These are phyloP conservation scores for Lypha dubia DNA, from an alignment of 2,888 invertebrate genomes.

Conservation along the genomic window DNA sequence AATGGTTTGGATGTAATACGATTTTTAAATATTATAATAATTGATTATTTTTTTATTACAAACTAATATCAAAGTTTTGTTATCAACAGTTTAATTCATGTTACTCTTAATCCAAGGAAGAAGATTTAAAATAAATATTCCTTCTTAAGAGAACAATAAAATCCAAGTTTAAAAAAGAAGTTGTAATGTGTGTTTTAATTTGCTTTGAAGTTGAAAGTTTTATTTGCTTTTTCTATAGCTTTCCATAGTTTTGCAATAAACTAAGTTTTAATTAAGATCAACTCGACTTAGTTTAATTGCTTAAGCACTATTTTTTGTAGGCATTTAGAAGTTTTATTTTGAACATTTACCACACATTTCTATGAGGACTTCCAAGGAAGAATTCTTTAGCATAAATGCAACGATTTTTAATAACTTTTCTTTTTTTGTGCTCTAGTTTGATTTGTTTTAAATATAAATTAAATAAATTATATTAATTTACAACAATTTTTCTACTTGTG, in stretches of 20 bases:
- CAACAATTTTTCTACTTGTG: conserved; percentile 64
- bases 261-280: conserved; percentile 48
- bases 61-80: conserved; percentile 82
- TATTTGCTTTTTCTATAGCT: conserved; percentile 63
- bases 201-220: conserved; percentile 17
- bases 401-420: background rate
- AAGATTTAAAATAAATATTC: background rate
- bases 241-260: conserved; percentile 32
- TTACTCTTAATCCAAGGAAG: conserved; percentile 8
- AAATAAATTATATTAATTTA: conserved; percentile 57
- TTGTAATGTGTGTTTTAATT: conserved; percentile 44
- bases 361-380: background rate
- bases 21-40: conserved; percentile 34
- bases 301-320: conserved; percentile 56
- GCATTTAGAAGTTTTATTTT: conserved; percentile 40
- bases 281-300: conserved; percentile 38
- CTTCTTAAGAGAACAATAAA: conserved; percentile 50
- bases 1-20: conserved; percentile 21
- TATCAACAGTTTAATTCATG: conserved; percentile 82
- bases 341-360: conserved; percentile 37
- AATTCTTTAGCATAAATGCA: conserved; percentile 28
- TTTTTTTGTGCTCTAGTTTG: conserved; percentile 32
- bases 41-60: conserved; percentile 73
- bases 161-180: conserved; percentile 60
- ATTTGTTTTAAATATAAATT: conserved; percentile 47